Base-by-base conservation (phyloP, 30 jellyfish, hydroid and myxozoan species). In the Aurelia sp. region DNA sequence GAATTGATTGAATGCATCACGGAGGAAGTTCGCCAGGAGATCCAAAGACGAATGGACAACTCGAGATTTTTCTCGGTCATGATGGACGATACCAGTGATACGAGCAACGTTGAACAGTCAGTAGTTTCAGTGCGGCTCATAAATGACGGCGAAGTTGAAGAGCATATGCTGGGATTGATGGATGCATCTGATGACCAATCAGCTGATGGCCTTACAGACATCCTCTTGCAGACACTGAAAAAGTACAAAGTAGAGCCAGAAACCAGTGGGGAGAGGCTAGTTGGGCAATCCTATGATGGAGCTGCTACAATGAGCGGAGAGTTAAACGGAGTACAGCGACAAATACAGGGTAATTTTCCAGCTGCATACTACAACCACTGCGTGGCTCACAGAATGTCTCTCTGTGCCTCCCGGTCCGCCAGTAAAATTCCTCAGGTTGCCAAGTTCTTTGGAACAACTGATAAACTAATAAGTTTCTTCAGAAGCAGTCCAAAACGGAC, bases 101-200 rank as follows among this genome's bases (percentile, higher is more conserved):
- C 24, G 5, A 72, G 93, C 84, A 84, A 84, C 53, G 72, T 63
- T 63, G 93, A 84, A 53, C 93, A 84, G 59, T 84, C 93, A 17
- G 93, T 67, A 18, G 86, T 84, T 13, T 71, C 93, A 9, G 93
- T 84, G 20, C 62, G 87, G 77, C 93, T 69, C 51, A 60, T 84
- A 3, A 18, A 72, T 63, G 17, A 84, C 30, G 86, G 81, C 18
- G 72, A 84, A 40, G 67, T 84, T 41, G 89, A 79, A 47, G 89
- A 79, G 76, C 81, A 79, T 48, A 30, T 79, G 71, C 71, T 79
- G 24, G 89, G 72, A 13, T 35, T 79, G 70, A 63, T 79, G n/a
- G 89, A 79, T 64, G 63, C 81, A 20, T 79, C 89, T 20, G 47
- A 19, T 67, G 47, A 18, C 47, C 33, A 67, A 0, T 67, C 78